Conservation (phyloP, 2,888 invertebrate species). For the Dioctria rufipes region DNA sequence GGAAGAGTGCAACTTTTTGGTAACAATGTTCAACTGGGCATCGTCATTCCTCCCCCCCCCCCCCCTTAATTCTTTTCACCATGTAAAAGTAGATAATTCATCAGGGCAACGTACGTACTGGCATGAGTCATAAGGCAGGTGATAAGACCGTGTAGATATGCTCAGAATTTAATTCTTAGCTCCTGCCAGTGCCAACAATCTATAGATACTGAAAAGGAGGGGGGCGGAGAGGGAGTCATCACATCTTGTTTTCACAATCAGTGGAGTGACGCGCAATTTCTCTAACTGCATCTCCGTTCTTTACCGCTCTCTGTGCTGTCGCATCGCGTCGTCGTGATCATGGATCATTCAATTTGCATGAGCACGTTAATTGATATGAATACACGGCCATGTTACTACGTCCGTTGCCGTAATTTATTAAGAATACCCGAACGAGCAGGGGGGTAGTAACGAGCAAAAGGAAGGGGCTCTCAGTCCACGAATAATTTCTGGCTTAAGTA, state of each 20-base stretch:
- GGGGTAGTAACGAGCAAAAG: not conserved
- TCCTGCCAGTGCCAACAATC: not conserved
- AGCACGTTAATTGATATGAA: slow-evolving; percentile 51
- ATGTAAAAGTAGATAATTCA: not conserved
- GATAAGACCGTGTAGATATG: not conserved
- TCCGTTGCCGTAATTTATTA: slow-evolving; percentile 38
- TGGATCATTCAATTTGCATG: slow-evolving; percentile 53
- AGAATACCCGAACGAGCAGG: slow-evolving; percentile 4
- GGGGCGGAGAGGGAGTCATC: not conserved
- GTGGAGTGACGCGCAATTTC: slow-evolving; percentile 10
- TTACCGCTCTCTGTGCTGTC: not conserved
- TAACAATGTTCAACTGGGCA: no score
- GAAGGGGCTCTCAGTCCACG: not conserved
- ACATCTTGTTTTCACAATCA: not conserved
- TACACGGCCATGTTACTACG: slow-evolving; percentile 28
- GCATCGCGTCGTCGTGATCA: not conserved
- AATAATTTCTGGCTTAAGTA: slow-evolving; percentile 46
- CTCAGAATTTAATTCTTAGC: not conserved
- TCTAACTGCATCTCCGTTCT: not conserved
- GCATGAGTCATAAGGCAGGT: not conserved
- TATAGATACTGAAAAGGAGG: no score
- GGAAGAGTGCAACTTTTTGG: no score
- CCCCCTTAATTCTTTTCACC: not conserved
- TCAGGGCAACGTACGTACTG: not conserved
- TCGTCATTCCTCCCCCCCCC: no score